A percentile compares a stretch with the other conserved stretches of the same genome.
These are phyloP conservation scores for Chrysina gloriosa DNA, from an alignment of 2,888 invertebrate genomes.

Conservation along the genomic window DNA sequence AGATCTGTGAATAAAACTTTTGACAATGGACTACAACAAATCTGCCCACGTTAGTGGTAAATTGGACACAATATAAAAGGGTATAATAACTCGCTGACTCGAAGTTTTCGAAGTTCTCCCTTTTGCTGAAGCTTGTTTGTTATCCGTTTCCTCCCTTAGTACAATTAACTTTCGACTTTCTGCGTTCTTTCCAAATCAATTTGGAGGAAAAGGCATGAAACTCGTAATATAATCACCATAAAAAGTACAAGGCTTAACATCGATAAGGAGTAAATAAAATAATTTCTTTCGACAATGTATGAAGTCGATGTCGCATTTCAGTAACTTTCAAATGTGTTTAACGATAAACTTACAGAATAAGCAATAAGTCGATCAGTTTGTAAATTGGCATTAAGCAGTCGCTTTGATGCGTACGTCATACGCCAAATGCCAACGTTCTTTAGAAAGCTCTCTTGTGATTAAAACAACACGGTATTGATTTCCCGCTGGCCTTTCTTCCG, in stretches of 20 bases:
- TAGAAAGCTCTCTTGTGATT: no score
- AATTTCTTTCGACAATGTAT: neutral
- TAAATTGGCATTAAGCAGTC: no score
- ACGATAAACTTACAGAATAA: no score
- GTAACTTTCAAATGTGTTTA: no score
- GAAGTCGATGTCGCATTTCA: no score
- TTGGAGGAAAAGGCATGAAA: conserved; percentile 8
- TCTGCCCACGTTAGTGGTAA: neutral
- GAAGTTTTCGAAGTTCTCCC: conserved; percentile 15
- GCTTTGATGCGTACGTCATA: no score
- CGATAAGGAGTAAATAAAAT: neutral
- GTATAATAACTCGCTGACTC: conserved; percentile 15
- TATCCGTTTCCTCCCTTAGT: conserved; percentile 8
- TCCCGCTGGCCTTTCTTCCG: no score
- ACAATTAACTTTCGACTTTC: conserved; percentile 16
- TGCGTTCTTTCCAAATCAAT: conserved; percentile 22
- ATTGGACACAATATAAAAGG: conserved; percentile 16
- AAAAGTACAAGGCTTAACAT: neutral
- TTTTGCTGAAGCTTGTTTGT: conserved; percentile 10
- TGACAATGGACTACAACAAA: neutral
- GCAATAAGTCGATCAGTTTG: no score
- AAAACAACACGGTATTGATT: no score
- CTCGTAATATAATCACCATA: conserved; percentile 17
- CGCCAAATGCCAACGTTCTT: no score
- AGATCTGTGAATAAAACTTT: conserved; percentile 1